Evolutionary conservation across 2,888 invertebrate species (phyloP), one percentile per base, ranked within the genome.

Genomic region (Cecidostiba fungosa): DNA sequence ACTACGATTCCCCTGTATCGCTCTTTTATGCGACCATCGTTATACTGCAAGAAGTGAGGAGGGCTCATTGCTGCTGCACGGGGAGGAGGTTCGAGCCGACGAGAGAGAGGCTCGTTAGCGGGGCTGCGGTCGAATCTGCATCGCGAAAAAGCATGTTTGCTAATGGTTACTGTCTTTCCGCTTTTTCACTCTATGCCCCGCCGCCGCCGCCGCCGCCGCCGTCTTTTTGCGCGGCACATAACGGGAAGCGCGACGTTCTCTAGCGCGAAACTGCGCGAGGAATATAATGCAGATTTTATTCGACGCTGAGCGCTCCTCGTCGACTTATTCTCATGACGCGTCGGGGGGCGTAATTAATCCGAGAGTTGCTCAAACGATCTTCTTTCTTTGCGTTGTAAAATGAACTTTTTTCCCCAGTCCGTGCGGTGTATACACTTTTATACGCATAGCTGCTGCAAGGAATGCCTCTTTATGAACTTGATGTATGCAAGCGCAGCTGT

Each of bases 381-480:
- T 19, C 43, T 78, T n/a, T n/a, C 26, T 62, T 62, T 23, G n/a
- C 26, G 26, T 39, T n/a, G 29, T 1, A 19, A 26, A 4, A 43
- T 8, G 26, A 32, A 14, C 39, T 77, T 66, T 23, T 39, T 62
- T 39, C 32, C 39, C 26, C 54, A 23, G 23, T 3, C 23, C 8
- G 77, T 62, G 39, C 32, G 10, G 8, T 50, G 47, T 47, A 47
- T 69, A 8, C 16, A 32, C 69, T 69, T 47, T 32, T 69, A 43
- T 43, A 69, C 50, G 69, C 78, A 47, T 69, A 69, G 47, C 78
- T 78, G 69, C 29, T 66, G 69, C 36, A 76, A 29, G 54, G 78
- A 78, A 78, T 78, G 78, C 47, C 78, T 78, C 78, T 78, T 78
- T 69, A 78, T 50, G 78, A 78, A 69, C 29, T 78, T 50, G 43